Evolutionary conservation across 1,140 invertebrate genomes (phyloP), one percentile per base, ranked within the genome.

Genomic region (Drosophila pallidifrons): DNA sequence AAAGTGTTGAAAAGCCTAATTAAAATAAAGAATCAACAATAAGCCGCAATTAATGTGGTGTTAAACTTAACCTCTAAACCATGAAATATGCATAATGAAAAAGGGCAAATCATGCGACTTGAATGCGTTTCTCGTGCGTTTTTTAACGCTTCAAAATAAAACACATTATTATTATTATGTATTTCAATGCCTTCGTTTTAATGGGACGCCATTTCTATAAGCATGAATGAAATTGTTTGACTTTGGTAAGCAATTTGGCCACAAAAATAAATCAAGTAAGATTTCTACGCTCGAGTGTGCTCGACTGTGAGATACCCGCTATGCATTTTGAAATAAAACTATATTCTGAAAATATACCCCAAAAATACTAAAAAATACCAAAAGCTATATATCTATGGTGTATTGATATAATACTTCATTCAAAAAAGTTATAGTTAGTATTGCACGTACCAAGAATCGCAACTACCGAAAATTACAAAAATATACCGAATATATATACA

Each of bases 141-240:
- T 81, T 68, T 65, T 51, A 81, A 60, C 35, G 73, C 51, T 52
- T 32, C 15, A 41, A 64, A 49, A 63, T 63, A 51, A 63, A 15
- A 38, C 11, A 63, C 47, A 35, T 38, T 8, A 35, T 59, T 8
- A 35, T 59, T 20, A 61, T 61, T 16, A 64, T 64, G 20, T 13
- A 64, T 28, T 83, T 82, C 76, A 80, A 81, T 81, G 71, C 68
- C 74, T 81, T 38, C 60, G 81, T 80, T 81, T 81, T 64, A 38
- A 60, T 60, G 45, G 49, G 35, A 15, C 57, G 46, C 35, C 47
- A 69, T 69, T 61, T 64, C 59, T 45, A 70, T 70, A 10, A 30
- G 47, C 8, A 69, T 51, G 49, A 51, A 51, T 30, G 38, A 58
- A 59, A 45, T 58, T 74, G 60, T 70, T 75, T 47, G 55, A 54